A percentile compares a stretch with the other conserved stretches of the same genome.
Conservation (phyloP, 2,888 invertebrate species). For the Scrobipalpa costella region DNA sequence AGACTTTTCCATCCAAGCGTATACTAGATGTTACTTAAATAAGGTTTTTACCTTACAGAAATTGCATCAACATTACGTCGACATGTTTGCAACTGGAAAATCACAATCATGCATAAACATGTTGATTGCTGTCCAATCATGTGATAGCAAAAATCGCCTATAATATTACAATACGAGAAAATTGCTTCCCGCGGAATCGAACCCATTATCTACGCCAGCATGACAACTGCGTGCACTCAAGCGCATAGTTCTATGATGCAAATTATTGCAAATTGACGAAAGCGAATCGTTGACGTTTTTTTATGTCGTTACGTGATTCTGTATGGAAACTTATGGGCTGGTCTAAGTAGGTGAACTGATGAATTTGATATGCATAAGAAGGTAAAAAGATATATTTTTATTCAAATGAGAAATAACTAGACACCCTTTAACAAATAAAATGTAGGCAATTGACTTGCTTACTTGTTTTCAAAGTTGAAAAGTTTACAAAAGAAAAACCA, state of each 20-base stretch:
- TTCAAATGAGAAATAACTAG: background rate
- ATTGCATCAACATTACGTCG: background rate
- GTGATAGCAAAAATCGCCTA: conserved; percentile 46
- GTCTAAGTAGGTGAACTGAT: conserved; percentile 12
- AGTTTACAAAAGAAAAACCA: conserved; percentile 14
- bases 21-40: background rate
- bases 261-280: conserved; percentile 55
- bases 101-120: conserved; percentile 33
- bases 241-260: conserved; percentile 43
- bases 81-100: conserved; percentile 15
- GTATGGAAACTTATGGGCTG: conserved; percentile 4
- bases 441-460: background rate
- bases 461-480: conserved; percentile 11
- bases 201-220: conserved; percentile 62
- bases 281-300: conserved; percentile 45
- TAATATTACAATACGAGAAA: conserved; percentile 47
- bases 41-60: too few species aligned
- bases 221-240: conserved; percentile 48
- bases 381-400: background rate
- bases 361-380: background rate
- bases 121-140: conserved; percentile 39
- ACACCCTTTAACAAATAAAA: background rate
- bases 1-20: too few species aligned
- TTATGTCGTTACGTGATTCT: conserved; percentile 11
- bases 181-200: conserved; percentile 63